These are phyloP conservation scores for Pogonocherus hispidulus DNA, from an alignment of 2,888 invertebrate species.

Conservation along the genomic window DNA sequence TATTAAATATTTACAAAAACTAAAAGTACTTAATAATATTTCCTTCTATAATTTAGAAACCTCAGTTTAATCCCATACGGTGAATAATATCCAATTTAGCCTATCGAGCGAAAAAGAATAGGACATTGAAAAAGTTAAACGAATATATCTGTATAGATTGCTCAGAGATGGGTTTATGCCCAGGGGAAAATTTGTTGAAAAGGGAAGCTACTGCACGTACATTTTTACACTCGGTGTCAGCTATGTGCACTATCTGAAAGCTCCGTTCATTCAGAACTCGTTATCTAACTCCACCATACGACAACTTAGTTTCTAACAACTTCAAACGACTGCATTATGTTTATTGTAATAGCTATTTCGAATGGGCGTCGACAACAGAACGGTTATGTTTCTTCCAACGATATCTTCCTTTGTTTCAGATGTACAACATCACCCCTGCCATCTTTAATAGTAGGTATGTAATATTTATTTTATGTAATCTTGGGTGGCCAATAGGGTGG, in stretches of 20 bases:
- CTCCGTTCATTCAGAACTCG: slow-evolving; percentile 13
- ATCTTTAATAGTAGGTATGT: too few relatives aligned
- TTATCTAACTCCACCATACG: slow-evolving; percentile 35
- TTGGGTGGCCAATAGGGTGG: too few relatives aligned
- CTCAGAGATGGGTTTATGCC: slow-evolving; percentile 39
- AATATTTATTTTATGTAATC: too few relatives aligned
- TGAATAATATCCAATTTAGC: slow-evolving; percentile 45
- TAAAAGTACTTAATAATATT: too few relatives aligned
- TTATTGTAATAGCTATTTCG: slow-evolving; percentile 22
- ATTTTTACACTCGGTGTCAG: slow-evolving; percentile 11
- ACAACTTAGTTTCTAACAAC: slow-evolving; percentile 32
- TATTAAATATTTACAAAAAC: not conserved
- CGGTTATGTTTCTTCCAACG: not conserved
- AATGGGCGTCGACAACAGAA: not conserved
- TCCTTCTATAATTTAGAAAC: not conserved
- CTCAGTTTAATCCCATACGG: slow-evolving; percentile 30
- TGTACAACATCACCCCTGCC: not conserved
- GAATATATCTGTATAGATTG: slow-evolving; percentile 54
- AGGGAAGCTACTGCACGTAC: slow-evolving; percentile 16
- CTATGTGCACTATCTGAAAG: slow-evolving; percentile 8
- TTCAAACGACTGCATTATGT: slow-evolving; percentile 27
- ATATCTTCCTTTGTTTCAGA: not conserved
- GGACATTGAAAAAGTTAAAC: slow-evolving; percentile 48
- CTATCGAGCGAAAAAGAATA: slow-evolving; percentile 39
- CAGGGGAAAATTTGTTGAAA: slow-evolving; percentile 27